phyloP scores from a whole-genome alignment of 2,888 invertebrate species.

The Anorthoa munda region DNA sequence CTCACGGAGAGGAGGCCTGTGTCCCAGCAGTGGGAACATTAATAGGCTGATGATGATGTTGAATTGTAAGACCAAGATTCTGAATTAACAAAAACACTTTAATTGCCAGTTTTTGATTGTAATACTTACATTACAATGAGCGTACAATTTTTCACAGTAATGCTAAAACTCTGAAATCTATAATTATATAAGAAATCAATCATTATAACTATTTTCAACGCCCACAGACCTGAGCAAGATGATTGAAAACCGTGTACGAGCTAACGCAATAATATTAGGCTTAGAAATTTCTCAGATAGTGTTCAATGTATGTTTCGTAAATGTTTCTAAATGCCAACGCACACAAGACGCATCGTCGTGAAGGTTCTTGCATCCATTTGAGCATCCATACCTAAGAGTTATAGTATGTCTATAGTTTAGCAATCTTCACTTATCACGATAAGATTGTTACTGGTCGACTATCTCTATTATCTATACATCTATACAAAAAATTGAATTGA shows the following conservation, averaged over 20 bases:
- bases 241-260: conserved; percentile 59
- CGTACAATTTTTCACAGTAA: background rate
- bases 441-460: conserved; percentile 14
- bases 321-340: conserved; percentile 83
- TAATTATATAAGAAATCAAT: background rate
- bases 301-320: conserved; percentile 81
- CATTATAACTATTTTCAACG: background rate
- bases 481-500: too few relatives aligned
- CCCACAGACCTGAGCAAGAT: background rate
- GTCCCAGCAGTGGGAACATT: too few relatives aligned
- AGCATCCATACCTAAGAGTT: conserved; percentile 46
- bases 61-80: too few relatives aligned
- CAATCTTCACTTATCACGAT: conserved; percentile 67
- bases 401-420: conserved; percentile 57
- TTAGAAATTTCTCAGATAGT: conserved; percentile 76
- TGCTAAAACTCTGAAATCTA: background rate
- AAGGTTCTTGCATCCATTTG: conserved; percentile 68
- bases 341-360: conserved; percentile 72
- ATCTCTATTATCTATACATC: conserved; percentile 3
- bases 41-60: too few relatives aligned
- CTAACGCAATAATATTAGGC: conserved; percentile 70
- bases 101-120: background rate
- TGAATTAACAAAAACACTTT: background rate
- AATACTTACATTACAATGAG: background rate
- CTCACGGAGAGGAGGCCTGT: too few relatives aligned